Percentiles rank a stretch among this genome's conserved stretches.
These are phyloP conservation scores for Penaeus japonicus DNA, from an alignment of 1,140 invertebrate genomes.

Conservation along the genomic window DNA sequence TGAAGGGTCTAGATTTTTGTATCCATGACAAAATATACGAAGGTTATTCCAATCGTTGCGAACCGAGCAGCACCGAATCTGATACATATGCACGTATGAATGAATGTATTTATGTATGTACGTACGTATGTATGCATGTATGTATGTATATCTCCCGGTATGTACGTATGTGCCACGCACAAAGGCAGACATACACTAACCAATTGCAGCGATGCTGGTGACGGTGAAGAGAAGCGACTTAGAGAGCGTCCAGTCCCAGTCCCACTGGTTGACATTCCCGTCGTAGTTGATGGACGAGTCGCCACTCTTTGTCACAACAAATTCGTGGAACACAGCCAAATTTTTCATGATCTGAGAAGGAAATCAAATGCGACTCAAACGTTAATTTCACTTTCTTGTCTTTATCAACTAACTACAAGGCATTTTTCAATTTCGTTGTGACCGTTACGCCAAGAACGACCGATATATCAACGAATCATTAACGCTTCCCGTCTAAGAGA, in stretches of 20 bases:
- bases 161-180: neutral
- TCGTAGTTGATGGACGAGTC: conserved; percentile 59
- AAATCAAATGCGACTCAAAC: neutral
- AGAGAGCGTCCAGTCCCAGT: conserved; percentile 61
- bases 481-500: neutral
- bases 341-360: conserved; percentile 49
- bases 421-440: neutral
- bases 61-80: neutral
- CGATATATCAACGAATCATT: neutral
- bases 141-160: too few relatives aligned
- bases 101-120: neutral
- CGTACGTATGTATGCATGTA: neutral
- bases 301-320: conserved; percentile 58
- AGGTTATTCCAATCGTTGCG: neutral
- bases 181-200: conserved; percentile 37
- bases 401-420: neutral
- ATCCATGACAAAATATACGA: too few relatives aligned
- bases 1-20: neutral
- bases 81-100: neutral
- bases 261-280: conserved; percentile 59
- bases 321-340: conserved; percentile 58
- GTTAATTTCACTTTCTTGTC: neutral
- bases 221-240: conserved; percentile 62
- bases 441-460: too few relatives aligned
- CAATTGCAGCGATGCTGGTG: conserved; percentile 61